Conservation (phyloP, 2,113 vertebrate species). For the Pseudopodoces humilis region DNA sequence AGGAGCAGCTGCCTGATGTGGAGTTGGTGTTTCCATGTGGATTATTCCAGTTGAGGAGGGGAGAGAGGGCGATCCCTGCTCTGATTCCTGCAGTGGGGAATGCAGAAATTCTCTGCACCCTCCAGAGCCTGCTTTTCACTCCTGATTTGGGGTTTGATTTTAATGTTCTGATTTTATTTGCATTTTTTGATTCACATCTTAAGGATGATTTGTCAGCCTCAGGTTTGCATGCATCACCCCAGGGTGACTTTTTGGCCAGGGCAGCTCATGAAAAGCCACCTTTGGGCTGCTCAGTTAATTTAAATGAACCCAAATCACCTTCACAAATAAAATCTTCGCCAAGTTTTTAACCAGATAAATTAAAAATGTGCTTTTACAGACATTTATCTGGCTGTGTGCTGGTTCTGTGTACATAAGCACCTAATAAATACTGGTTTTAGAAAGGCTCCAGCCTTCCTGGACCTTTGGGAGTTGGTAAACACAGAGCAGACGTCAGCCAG, state of each 20-base stretch:
- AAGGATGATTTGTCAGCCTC: not conserved
- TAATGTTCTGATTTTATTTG: not conserved
- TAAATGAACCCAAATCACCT: not conserved
- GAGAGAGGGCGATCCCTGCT: not conserved
- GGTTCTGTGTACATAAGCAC: not conserved
- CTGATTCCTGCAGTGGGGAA: not conserved
- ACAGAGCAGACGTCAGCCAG: not conserved
- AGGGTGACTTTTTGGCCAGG: not conserved
- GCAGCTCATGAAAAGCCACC: not conserved
- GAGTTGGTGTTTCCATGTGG: not conserved
- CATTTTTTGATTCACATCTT: not conserved
- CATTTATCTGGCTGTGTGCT: not conserved
- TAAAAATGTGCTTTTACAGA: not conserved
- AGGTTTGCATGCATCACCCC: not conserved
- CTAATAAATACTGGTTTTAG: not conserved
- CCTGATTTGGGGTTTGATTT: not conserved
- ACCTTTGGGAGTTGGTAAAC: not conserved
- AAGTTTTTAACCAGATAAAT: not conserved
- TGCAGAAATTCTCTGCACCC: not conserved
- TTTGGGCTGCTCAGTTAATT: not conserved
- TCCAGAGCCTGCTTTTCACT: not conserved
- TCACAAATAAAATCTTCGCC: not conserved
- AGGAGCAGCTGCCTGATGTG: not conserved
- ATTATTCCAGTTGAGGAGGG: not conserved
- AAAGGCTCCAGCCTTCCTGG: not conserved